A percentile compares a stretch with the other conserved stretches of the same genome.
phyloP scores from a whole-genome alignment of 2,797 vertebrate genomes.

The Melanotaenia pygmaea region DNA sequence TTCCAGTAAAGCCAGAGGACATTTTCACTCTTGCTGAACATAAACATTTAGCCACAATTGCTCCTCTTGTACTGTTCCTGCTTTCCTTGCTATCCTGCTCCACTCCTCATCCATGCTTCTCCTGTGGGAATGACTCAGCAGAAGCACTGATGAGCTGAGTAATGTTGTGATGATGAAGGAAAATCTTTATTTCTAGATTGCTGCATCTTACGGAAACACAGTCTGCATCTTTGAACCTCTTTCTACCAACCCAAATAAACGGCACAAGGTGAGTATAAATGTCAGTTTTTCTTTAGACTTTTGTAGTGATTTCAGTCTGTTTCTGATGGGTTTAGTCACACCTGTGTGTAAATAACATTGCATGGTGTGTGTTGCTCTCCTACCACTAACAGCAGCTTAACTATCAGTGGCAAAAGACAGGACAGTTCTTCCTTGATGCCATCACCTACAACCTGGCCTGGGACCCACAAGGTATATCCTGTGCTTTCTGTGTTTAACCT shows the following conservation, averaged over 20 bases:
- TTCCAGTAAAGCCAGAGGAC: conserved; percentile 25
- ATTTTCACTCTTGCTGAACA: conserved; percentile 21
- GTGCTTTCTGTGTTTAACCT: conserved; percentile 43
- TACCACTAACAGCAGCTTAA: conserved; percentile 89
- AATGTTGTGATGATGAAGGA: conserved; percentile 69
- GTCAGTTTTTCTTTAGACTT: not conserved
- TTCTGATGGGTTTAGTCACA: conserved; percentile 29
- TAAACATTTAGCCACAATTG: conserved; percentile 32
- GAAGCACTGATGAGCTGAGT: conserved; percentile 68
- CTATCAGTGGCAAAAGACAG: conserved; percentile 98
- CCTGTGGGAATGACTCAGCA: conserved; percentile 62
- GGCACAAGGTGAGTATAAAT: conserved; percentile 73
- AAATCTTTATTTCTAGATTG: conserved; percentile 88
- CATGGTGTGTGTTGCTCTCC: conserved; percentile 68
- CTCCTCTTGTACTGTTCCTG: conserved; percentile 19
- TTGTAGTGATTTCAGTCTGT: conserved; percentile 9
- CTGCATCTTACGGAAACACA: conserved; percentile 97
- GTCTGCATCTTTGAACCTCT: conserved; percentile 98
- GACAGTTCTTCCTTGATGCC: conserved; percentile 96
- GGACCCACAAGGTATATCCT: conserved; percentile 95
- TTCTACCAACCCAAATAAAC: conserved; percentile 89
- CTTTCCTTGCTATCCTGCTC: conserved; percentile 27
- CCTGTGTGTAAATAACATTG: conserved; percentile 57
- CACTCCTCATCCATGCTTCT: conserved; percentile 25
- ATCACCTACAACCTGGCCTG: conserved; percentile 98